phyloP scores from a whole-genome alignment of 2,888 invertebrate genomes.

The Apomyelois bistriatella region DNA sequence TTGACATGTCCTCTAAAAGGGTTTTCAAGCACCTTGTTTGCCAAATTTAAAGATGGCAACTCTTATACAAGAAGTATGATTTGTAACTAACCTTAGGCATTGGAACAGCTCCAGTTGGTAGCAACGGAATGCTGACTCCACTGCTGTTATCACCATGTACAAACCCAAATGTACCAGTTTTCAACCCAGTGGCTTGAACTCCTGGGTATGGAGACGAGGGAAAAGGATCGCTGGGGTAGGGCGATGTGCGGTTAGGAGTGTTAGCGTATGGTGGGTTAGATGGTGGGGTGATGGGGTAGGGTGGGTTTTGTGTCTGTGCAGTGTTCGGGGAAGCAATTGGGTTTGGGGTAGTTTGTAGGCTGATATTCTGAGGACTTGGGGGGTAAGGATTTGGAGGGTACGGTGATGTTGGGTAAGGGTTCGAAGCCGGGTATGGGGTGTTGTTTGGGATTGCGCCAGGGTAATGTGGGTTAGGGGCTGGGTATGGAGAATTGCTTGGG shows the following conservation, averaged over 20 bases:
- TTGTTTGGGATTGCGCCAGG: conserved; percentile 17
- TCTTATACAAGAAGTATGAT: too few relatives aligned
- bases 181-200: conserved; percentile 21
- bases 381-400: conserved; percentile 16
- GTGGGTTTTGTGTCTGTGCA: not conserved
- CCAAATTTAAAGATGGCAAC: too few relatives aligned
- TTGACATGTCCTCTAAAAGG: too few relatives aligned
- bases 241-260: not conserved
- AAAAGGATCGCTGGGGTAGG: too few relatives aligned
- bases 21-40: too few relatives aligned
- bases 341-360: too few relatives aligned
- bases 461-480: not conserved
- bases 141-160: conserved; percentile 14
- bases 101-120: conserved; percentile 40
- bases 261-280: conserved; percentile 16
- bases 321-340: too few relatives aligned
- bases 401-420: conserved; percentile 19
- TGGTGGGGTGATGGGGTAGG: not conserved
- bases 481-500: conserved; percentile 14
- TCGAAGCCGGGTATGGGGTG: conserved; percentile 18
- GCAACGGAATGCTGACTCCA: conserved; percentile 28
- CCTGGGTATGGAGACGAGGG: conserved; percentile 12
- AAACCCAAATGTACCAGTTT: conserved; percentile 43
- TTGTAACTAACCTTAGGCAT: conserved; percentile 29
- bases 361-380: not conserved